A percentile compares a stretch with the other conserved stretches of the same genome.
phyloP scores from a whole-genome alignment of 2,113 vertebrate genomes.

The Ancistrus triradiatus region DNA sequence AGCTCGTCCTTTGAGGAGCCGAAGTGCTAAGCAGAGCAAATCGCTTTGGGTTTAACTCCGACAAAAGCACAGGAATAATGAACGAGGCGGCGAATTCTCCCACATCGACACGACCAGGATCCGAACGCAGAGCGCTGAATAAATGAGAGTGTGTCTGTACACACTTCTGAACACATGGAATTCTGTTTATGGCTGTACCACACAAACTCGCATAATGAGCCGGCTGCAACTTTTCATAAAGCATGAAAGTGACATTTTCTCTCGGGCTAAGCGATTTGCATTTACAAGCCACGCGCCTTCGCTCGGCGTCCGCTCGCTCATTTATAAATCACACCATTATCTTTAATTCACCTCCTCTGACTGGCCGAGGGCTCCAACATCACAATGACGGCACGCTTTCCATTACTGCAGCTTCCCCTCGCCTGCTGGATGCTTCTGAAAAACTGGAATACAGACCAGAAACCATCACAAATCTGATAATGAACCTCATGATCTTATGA shows the following conservation, averaged over 20 bases:
- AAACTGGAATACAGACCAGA: too few relatives aligned
- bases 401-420: slow-evolving; percentile 2
- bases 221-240: slow-evolving; percentile 17
- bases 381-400: slow-evolving; percentile 3
- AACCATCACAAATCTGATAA: too few relatives aligned
- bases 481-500: too few relatives aligned
- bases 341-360: slow-evolving; percentile 23
- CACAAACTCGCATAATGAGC: slow-evolving; percentile 18
- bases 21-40: slow-evolving; percentile 10
- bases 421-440: too few relatives aligned
- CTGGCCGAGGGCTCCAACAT: slow-evolving; percentile 12
- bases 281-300: slow-evolving; percentile 15
- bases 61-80: slow-evolving; percentile 17
- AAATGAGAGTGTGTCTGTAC: slow-evolving; percentile 25
- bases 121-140: slow-evolving; percentile 10
- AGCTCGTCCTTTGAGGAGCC: background rate
- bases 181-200: slow-evolving; percentile 24
- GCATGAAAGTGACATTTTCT: slow-evolving; percentile 26
- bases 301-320: slow-evolving; percentile 10
- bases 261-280: slow-evolving; percentile 20
- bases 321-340: slow-evolving; percentile 37
- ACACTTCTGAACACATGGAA: slow-evolving; percentile 14
- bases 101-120: slow-evolving; percentile 14
- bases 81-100: slow-evolving; percentile 5
- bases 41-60: background rate